A percentile compares a stretch with the other conserved stretches of the same genome.
These are phyloP conservation scores for Aphrophora alni DNA, from an alignment of 2,888 invertebrate genomes.

Conservation along the genomic window DNA sequence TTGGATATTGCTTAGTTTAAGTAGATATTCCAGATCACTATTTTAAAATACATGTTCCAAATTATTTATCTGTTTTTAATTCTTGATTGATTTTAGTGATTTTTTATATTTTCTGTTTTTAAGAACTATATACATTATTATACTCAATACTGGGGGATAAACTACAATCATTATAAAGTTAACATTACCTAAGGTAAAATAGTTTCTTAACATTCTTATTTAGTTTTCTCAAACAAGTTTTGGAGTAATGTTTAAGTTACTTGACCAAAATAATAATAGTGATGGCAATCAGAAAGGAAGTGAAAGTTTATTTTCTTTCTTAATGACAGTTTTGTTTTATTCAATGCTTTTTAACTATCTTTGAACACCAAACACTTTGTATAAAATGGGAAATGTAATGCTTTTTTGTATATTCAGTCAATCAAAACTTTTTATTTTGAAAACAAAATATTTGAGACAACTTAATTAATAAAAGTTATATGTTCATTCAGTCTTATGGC, in stretches of 20 bases:
- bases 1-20: not conserved
- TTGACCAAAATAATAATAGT: not conserved
- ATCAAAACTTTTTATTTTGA: no score
- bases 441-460: no score
- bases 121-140: not conserved
- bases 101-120: not conserved
- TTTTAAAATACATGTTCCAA: not conserved
- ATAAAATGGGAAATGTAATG: no score
- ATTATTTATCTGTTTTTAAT: not conserved
- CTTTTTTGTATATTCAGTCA: no score
- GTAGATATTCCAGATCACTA: not conserved
- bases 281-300: not conserved
- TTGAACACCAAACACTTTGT: no score
- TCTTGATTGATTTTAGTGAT: not conserved
- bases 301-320: not conserved
- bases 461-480: no score
- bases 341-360: no score
- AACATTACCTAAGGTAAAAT: not conserved
- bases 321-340: no score
- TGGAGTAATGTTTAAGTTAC: not conserved
- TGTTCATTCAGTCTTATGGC: no score
- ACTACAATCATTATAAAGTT: not conserved
- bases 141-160: not conserved
- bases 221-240: not conserved
- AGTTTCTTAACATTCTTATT: not conserved